Base-by-base conservation (phyloP, 2,113 vertebrate species). In the mouse (Mus musculus) region DNA sequence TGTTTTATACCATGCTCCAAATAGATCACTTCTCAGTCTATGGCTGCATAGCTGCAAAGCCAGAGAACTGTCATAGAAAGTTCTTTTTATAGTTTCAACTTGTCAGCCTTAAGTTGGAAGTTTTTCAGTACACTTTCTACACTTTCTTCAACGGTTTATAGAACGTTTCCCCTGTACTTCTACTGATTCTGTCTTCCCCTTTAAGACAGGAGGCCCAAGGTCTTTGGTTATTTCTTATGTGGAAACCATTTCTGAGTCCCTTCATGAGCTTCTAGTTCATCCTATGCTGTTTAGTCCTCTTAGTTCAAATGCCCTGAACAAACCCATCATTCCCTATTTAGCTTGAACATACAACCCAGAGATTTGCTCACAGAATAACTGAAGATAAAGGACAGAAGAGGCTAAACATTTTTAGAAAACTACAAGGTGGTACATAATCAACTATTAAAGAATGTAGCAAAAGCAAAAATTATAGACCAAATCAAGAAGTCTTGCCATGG, bases 211-310 rank as follows among this genome's bases (percentile, higher is more conserved):
- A 14, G 14, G 6, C 30, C 36, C 89, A 94, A 65, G 22, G 42
- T 88, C 56, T 67, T 89, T 54, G 67, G 39, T 24, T 28, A 30
- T 84, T 88, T 92, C 22, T 72, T 78, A 39, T 1, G 16, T 69
- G 46, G 28, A 93, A 91, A 93, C 63, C 19, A 81, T 86, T 42
- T 91, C 61, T 42, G 71, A 85, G 54, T 65, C 81, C n/a, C 19
- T 33, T 89, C 77, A 16, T 73, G 30, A 89, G 78, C 54, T 19
- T 89, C 80, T 33, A 95, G 52, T 42, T 46, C 1, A 39, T 46
- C 33, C 39, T 26, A 75, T 7, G 17, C 11, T n/a, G 11, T 73
- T n/a, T 39, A 46, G 61, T 82, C 63, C 56, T 93, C 39, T 72
- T 56, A 1, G 30, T 52, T 59, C 16, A 71, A 77, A 19, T 49